Conservation (phyloP, 2,888 invertebrate species). For the Drosophila yooni region DNA sequence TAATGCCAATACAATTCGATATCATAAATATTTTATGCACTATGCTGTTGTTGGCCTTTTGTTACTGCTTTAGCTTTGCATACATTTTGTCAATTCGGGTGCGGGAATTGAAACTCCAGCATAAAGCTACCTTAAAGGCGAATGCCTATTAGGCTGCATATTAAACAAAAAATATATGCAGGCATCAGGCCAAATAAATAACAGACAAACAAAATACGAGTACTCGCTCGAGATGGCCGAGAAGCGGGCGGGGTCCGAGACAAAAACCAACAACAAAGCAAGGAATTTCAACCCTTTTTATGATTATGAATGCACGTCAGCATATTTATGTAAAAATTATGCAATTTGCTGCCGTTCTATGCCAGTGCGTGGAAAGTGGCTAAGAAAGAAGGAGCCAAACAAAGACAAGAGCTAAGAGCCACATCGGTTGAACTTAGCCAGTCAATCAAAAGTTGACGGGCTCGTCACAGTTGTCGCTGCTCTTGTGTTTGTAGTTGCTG, state of each 20-base stretch:
- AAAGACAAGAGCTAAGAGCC: slow-evolving; percentile 41
- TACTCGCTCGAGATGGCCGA: slow-evolving; percentile 3
- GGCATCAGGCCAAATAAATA: slow-evolving; percentile 73
- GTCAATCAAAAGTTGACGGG: slow-evolving; percentile 77
- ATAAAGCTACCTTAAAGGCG: slow-evolving; percentile 32
- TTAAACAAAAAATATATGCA: slow-evolving; percentile 61
- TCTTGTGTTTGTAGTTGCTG: slow-evolving; percentile 21
- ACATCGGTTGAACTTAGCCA: slow-evolving; percentile 77
- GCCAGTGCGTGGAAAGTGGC: slow-evolving; percentile 61
- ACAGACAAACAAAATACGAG: slow-evolving; percentile 55
- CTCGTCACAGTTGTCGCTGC: slow-evolving; percentile 78
- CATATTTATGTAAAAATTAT: slow-evolving; percentile 81
- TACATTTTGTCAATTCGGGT: slow-evolving; percentile 72
- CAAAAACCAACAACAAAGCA: slow-evolving; percentile 44
- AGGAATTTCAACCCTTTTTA: slow-evolving; percentile 76
- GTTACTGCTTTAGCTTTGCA: slow-evolving; percentile 66
- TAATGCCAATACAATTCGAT: slow-evolving; percentile 73
- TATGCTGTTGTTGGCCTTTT: slow-evolving; percentile 33
- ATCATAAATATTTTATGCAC: slow-evolving; percentile 81
- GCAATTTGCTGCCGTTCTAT: slow-evolving; percentile 81
- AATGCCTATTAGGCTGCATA: slow-evolving; percentile 81
- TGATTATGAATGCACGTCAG: slow-evolving; percentile 80
- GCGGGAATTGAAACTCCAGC: slow-evolving; percentile 6
- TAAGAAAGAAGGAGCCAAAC: slow-evolving; percentile 29
- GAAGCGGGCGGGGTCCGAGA: slow-evolving; percentile 13